Conservation (phyloP, 2,113 vertebrate genomes). For the Zosterops pallidus region DNA sequence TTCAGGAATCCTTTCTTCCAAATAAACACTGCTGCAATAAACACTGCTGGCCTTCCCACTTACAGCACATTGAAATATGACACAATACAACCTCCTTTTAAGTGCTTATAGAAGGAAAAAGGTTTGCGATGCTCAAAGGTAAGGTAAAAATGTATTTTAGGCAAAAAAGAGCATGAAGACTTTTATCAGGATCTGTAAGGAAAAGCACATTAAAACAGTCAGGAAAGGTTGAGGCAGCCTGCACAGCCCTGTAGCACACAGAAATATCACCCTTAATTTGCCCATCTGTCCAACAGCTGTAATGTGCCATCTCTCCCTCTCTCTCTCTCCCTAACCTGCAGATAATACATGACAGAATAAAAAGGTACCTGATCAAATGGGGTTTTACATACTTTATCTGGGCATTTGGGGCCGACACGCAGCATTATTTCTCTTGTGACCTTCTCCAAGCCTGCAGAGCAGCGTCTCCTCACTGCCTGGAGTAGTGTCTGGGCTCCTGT, state of each 20-base stretch:
- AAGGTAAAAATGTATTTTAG: not conserved
- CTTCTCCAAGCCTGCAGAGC: not conserved
- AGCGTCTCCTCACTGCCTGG: not conserved
- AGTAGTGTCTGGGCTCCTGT: not conserved
- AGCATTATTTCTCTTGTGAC: not conserved
- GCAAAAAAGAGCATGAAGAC: not conserved
- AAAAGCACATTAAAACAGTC: not conserved
- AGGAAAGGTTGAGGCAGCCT: not conserved
- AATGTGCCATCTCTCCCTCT: not conserved
- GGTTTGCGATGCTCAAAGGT: not conserved
- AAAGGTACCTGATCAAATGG: not conserved
- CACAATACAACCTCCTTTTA: not conserved
- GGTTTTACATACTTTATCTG: not conserved
- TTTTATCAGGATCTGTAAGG: not conserved
- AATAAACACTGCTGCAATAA: not conserved
- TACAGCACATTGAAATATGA: not conserved
- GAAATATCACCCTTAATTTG: not conserved
- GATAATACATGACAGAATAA: not conserved
- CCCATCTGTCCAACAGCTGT: not conserved
- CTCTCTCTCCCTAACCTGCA: not conserved
- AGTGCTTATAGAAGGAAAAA: not conserved
- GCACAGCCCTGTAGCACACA: not conserved
- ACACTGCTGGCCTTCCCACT: not conserved
- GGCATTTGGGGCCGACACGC: not conserved
- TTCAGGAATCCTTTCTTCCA: not conserved